Percentiles rank a stretch among this genome's conserved stretches.
These are phyloP conservation scores for Epiblema foenella DNA, from an alignment of 2,888 invertebrate species.

Conservation along the genomic window DNA sequence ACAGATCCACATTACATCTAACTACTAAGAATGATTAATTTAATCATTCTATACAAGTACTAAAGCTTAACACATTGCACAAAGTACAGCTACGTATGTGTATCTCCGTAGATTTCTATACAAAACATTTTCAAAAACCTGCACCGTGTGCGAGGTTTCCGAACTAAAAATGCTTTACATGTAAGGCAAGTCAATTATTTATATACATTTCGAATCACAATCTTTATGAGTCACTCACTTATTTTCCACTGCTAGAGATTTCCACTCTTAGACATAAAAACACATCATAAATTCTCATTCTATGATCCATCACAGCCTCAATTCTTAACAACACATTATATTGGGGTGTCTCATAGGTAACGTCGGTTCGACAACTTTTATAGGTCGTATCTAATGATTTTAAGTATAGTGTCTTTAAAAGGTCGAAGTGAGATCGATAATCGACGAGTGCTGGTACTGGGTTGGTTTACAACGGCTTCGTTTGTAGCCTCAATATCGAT, in stretches of 20 bases:
- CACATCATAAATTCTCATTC: too few species aligned
- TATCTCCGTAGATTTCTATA: background rate
- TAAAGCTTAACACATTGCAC: background rate
- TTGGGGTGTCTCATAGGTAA: too few species aligned
- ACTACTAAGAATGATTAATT: constrained; percentile 21
- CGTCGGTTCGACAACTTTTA: too few species aligned
- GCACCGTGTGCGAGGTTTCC: background rate
- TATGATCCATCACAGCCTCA: background rate
- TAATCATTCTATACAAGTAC: constrained; percentile 25
- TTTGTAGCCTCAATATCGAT: too few species aligned
- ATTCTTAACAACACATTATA: background rate
- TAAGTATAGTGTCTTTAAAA: too few species aligned
- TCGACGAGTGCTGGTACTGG: too few species aligned
- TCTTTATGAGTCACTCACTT: too few species aligned
- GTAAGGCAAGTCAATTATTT: background rate
- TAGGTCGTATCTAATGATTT: too few species aligned
- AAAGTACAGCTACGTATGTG: background rate
- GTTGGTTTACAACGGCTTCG: too few species aligned
- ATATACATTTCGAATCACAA: background rate
- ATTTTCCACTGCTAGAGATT: too few species aligned
- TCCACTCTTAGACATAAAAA: too few species aligned
- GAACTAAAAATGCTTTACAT: constrained; percentile 28
- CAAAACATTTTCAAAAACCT: background rate
- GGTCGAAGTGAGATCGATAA: too few species aligned
- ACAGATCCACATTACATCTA: constrained; percentile 21